Conservation (phyloP, 2,797 vertebrate species). For the Morus bassanus region DNA sequence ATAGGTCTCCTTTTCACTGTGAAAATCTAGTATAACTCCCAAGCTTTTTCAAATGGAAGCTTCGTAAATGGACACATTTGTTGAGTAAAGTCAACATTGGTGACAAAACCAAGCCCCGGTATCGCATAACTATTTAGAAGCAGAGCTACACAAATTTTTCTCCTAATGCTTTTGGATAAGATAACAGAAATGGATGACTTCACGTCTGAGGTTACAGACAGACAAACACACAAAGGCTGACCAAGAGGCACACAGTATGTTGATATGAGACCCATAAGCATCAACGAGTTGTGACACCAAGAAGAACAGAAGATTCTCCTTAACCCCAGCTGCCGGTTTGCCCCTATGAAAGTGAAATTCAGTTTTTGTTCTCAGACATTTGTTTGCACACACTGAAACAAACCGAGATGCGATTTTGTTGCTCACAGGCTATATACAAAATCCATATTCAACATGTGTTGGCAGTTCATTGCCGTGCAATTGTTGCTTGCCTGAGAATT, state of each 20-base stretch:
- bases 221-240: background rate
- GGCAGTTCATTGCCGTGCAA: background rate
- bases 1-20: background rate
- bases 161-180: background rate
- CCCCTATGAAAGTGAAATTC: background rate
- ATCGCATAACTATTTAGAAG: background rate
- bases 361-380: background rate
- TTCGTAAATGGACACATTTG: background rate
- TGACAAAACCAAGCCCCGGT: background rate
- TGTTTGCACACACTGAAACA: background rate
- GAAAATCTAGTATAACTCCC: background rate
- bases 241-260: background rate
- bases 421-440: background rate
- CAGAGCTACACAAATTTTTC: background rate
- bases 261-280: background rate
- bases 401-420: fast-evolving
- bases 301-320: background rate
- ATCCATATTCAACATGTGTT: background rate
- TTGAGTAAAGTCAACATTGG: background rate
- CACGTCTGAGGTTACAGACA: background rate
- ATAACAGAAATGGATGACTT: background rate
- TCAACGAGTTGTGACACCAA: fast-evolving
- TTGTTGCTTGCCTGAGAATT: background rate
- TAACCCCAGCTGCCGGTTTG: background rate
- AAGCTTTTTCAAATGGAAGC: background rate